Percentiles rank a stretch among this genome's conserved stretches.
Conservation (phyloP, 1,140 invertebrate species). For the Tetramorium alpestre region DNA sequence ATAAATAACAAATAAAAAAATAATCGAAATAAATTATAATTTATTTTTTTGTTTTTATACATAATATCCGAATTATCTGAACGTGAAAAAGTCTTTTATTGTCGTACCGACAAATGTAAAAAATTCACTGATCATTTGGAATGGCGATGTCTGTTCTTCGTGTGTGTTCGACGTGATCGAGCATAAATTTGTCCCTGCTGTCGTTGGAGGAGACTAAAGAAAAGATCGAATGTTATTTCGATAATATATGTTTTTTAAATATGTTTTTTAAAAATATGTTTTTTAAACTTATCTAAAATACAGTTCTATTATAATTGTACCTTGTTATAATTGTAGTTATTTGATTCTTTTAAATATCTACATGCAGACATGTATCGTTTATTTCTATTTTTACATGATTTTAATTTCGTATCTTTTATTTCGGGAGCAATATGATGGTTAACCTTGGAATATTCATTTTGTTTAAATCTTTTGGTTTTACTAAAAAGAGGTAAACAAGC, state of each 20-base stretch:
- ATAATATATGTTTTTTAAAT: background rate
- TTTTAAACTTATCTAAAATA: background rate
- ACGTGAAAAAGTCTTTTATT: conserved; percentile 68
- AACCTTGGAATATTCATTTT: conserved; percentile 11
- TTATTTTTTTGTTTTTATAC: background rate
- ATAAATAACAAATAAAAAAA: background rate
- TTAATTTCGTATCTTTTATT: conserved; percentile 46
- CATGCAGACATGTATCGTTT: background rate
- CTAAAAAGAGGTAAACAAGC: conserved; percentile 69
- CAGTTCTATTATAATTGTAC: background rate
- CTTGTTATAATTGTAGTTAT: background rate
- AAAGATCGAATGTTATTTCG: background rate
- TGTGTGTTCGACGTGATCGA: background rate
- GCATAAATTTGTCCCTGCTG: background rate
- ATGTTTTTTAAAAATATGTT: background rate
- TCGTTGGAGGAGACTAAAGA: conserved; percentile 40
- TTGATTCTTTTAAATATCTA: conserved; percentile 1
- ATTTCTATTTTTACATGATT: conserved; percentile 10
- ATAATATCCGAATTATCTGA: conserved; percentile 34
- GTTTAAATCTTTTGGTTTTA: conserved; percentile 69
- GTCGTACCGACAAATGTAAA: conserved; percentile 66
- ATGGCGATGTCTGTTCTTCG: conserved; percentile 36
- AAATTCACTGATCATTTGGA: conserved; percentile 64
- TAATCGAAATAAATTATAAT: background rate
- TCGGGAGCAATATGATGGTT: conserved; percentile 18